These are phyloP conservation scores for Eurytoma adleriae DNA, from an alignment of 2,888 invertebrate genomes.

Conservation along the genomic window DNA sequence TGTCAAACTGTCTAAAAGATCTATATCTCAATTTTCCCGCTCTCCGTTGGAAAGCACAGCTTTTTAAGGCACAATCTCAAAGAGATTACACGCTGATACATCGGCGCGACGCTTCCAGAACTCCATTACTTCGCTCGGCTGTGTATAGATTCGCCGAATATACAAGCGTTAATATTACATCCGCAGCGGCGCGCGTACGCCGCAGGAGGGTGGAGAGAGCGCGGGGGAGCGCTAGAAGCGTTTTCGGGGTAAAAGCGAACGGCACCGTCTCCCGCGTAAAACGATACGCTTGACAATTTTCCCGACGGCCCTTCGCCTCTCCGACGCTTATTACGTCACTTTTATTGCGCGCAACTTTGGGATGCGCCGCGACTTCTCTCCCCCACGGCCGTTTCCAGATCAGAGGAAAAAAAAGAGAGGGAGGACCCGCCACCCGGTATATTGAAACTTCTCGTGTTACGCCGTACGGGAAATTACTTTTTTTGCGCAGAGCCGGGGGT, in stretches of 20 bases:
- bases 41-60: too few species aligned
- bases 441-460: conserved; percentile 49
- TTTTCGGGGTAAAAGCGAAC: conserved; percentile 43
- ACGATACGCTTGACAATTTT: conserved; percentile 69
- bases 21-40: too few species aligned
- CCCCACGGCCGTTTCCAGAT: neutral
- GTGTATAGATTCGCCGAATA: conserved; percentile 19
- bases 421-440: neutral
- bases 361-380: conserved; percentile 3
- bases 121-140: neutral
- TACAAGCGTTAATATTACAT: conserved; percentile 53
- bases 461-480: conserved; percentile 48
- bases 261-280: conserved; percentile 62
- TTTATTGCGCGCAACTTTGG: conserved; percentile 52
- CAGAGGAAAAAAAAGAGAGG: too few species aligned
- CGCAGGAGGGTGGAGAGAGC: conserved; percentile 34
- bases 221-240: conserved; percentile 23
- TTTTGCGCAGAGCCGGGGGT: neutral
- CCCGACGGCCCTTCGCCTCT: conserved; percentile 25
- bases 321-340: conserved; percentile 55
- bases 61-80: too few species aligned
- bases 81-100: too few species aligned
- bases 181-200: conserved; percentile 13
- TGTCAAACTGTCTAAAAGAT: too few species aligned
- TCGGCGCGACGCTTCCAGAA: neutral